These are phyloP conservation scores for Melanchra persicariae DNA, from an alignment of 2,888 invertebrate genomes.

Conservation along the genomic window DNA sequence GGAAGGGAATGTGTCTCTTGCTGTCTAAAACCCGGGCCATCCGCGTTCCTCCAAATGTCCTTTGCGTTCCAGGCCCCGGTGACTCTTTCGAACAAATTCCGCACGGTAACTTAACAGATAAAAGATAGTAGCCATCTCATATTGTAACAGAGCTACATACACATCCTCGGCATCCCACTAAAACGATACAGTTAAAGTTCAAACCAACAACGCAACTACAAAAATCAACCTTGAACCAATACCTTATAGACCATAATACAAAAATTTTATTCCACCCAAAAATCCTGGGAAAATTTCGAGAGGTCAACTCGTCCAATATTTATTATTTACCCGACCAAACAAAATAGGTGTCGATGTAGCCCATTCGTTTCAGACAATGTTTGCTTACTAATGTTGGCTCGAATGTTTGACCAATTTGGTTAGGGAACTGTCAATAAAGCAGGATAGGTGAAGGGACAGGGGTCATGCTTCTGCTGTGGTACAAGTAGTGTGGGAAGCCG, in stretches of 20 bases:
- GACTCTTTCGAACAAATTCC: too few relatives aligned
- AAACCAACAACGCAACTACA: constrained; percentile 7
- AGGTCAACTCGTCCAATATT: constrained; percentile 75
- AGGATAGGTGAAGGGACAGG: constrained; percentile 78
- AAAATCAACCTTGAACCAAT: constrained; percentile 32
- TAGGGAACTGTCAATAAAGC: constrained; percentile 78
- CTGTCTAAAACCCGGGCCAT: too few relatives aligned
- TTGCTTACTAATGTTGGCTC: constrained; percentile 65
- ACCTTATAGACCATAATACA: constrained; percentile 17
- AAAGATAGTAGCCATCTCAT: background rate
- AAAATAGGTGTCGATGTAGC: constrained; percentile 84
- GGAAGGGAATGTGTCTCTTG: too few relatives aligned
- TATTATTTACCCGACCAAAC: constrained; percentile 79
- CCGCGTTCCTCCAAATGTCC: too few relatives aligned
- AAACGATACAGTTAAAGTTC: constrained; percentile 53
- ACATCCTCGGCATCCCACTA: constrained; percentile 11
- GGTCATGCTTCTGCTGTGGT: constrained; percentile 56
- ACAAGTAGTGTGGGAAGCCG: constrained; percentile 62
- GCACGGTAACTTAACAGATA: background rate
- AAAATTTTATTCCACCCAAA: constrained; percentile 11
- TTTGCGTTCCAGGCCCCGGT: too few relatives aligned
- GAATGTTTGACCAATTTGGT: constrained; percentile 75
- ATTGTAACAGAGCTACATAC: constrained; percentile 16
- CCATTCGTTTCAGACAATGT: constrained; percentile 76
- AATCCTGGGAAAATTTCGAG: constrained; percentile 81